phyloP scores from a whole-genome alignment of 2,888 invertebrate genomes.

The Amblyjoppa proteus region DNA sequence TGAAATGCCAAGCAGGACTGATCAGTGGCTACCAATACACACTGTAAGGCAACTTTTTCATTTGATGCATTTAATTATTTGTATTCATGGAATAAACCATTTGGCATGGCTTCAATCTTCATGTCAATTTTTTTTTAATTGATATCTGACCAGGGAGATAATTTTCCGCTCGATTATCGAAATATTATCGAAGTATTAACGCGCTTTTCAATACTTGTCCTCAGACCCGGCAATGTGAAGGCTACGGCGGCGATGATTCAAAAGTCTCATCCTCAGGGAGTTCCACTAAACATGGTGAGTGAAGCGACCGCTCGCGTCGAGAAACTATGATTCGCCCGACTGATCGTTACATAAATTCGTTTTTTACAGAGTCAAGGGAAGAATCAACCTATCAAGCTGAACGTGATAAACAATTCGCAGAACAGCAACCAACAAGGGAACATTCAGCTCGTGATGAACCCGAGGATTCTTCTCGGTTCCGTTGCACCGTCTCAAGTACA shows the following conservation, averaged over 20 bases:
- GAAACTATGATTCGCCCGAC: neutral
- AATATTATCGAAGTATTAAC: neutral
- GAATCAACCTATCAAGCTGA: conserved; percentile 80
- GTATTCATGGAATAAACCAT: neutral
- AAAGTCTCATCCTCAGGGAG: conserved; percentile 73
- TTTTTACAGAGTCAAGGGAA: conserved; percentile 75
- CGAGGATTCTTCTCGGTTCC: conserved; percentile 85
- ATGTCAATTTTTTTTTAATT: conserved; percentile 10
- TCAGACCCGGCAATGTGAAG: conserved; percentile 73
- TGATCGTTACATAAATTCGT: neutral
- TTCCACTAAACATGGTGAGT: conserved; percentile 78
- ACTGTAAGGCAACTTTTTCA: conserved; percentile 74
- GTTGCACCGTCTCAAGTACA: conserved; percentile 76
- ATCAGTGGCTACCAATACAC: conserved; percentile 82
- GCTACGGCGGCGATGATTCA: conserved; percentile 64
- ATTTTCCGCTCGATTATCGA: too few relatives aligned
- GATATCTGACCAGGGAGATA: too few relatives aligned
- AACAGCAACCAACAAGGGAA: conserved; percentile 79
- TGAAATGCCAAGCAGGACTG: conserved; percentile 79
- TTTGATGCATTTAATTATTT: neutral
- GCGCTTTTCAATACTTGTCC: conserved; percentile 23
- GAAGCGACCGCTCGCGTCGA: conserved; percentile 1
- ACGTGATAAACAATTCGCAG: conserved; percentile 79
- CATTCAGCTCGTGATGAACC: conserved; percentile 86
- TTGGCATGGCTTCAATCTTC: neutral